Conservation (phyloP, 2,888 invertebrate species). For the Acrobasis suavella region DNA sequence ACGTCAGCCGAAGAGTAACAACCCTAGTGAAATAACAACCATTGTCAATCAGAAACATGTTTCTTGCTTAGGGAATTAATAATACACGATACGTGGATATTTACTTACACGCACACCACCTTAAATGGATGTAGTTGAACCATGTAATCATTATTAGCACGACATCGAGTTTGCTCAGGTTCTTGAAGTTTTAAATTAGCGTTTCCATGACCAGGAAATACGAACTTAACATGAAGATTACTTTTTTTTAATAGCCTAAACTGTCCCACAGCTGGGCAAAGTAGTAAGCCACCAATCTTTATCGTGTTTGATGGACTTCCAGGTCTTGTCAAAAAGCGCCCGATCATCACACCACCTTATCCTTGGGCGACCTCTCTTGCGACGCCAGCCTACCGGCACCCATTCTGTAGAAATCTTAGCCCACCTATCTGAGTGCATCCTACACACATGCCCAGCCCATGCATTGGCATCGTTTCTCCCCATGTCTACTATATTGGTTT, state of each 20-base stretch:
- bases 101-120: conserved; percentile 12
- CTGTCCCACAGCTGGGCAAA: no score
- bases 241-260: neutral
- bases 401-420: no score
- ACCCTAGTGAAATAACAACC: neutral
- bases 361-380: no score
- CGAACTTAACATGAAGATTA: neutral
- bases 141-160: conserved; percentile 7
- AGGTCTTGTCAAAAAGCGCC: no score
- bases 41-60: conserved; percentile 18
- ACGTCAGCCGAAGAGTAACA: neutral
- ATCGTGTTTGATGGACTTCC: no score
- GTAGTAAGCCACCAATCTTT: no score
- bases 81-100: conserved; percentile 12
- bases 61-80: conserved; percentile 9
- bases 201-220: neutral
- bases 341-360: no score
- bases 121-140: neutral
- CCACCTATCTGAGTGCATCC: no score
- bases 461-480: no score
- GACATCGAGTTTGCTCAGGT: conserved; percentile 9
- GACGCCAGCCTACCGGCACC: no score
- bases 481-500: no score
- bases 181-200: neutral
- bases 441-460: no score